Evolutionary conservation across 2,113 vertebrate genomes (phyloP).

Genomic region (Aplodontia rufa): DNA sequence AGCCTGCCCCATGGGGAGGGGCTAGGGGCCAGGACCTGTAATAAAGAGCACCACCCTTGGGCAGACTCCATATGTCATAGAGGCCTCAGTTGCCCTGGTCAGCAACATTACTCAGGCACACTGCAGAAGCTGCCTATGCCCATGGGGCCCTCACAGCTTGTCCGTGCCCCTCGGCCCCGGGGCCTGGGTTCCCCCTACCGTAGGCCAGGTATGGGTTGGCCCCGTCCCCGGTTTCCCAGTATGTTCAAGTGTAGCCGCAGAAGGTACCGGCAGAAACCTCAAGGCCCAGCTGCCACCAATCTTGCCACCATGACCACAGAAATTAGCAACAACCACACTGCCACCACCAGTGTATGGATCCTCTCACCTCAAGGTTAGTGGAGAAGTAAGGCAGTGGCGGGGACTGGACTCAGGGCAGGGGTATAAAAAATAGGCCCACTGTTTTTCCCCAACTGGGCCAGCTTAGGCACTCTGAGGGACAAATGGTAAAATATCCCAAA

Average conservation of each 20-base stretch:
- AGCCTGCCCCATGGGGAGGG: not conserved
- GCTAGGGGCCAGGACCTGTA: not conserved
- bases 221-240: conserved; percentile 25
- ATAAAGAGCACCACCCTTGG: conserved; percentile 27
- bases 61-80: conserved; percentile 54
- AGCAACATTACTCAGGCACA: not conserved
- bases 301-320: not conserved
- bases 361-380: conserved; percentile 57
- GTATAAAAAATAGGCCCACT: not conserved
- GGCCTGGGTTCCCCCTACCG: conserved; percentile 42
- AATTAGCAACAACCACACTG: not conserved
- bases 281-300: not conserved
- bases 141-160: conserved; percentile 68
- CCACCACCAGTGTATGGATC: conserved; percentile 47
- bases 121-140: not conserved
- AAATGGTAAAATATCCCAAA: not conserved
- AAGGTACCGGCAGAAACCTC: conserved; percentile 56
- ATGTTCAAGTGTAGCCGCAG: conserved; percentile 77
- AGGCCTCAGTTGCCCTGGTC: not conserved
- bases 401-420: not conserved
- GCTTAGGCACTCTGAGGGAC: not conserved
- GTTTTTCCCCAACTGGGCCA: not conserved
- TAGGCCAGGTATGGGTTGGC: conserved; percentile 42
- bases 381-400: not conserved
- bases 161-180: conserved; percentile 48